Percentiles rank a stretch among this genome's conserved stretches.
phyloP scores from a whole-genome alignment of 2,113 vertebrate genomes.

The Circaetus gallicus region DNA sequence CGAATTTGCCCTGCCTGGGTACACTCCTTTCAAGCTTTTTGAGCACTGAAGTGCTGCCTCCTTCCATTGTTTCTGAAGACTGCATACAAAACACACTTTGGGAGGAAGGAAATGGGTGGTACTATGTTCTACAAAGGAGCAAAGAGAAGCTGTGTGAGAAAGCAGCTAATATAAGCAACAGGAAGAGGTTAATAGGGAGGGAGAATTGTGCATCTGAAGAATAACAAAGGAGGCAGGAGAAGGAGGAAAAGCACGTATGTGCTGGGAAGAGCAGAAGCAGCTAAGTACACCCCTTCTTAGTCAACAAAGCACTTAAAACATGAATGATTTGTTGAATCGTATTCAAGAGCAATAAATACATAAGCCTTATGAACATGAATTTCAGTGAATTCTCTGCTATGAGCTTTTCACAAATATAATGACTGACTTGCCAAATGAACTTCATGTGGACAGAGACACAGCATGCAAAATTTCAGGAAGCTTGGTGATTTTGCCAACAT shows the following conservation, averaged over 20 bases:
- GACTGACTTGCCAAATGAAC: neutral
- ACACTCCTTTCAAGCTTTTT: neutral
- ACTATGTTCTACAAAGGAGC: neutral
- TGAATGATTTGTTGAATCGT: neutral
- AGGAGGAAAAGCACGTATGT: neutral
- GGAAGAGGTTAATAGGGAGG: constrained; percentile 27
- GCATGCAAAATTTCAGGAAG: neutral
- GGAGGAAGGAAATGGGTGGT: constrained; percentile 58
- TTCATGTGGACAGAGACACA: neutral
- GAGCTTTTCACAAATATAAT: neutral
- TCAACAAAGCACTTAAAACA: neutral
- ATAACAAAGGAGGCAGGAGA: neutral
- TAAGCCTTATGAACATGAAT: neutral
- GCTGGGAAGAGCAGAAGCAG: neutral
- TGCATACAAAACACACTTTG: neutral
- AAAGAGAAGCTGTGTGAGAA: constrained; percentile 24
- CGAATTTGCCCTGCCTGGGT: neutral
- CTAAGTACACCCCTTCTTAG: neutral
- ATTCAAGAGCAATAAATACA: neutral
- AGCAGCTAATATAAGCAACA: constrained; percentile 16
- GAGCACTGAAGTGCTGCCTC: neutral
- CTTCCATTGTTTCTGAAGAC: constrained; percentile 30
- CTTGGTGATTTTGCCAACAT: neutral
- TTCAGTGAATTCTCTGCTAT: neutral
- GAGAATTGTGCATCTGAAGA: neutral